Conservation (phyloP, 2,113 vertebrate genomes). For the Actenoides lindsayi region DNA sequence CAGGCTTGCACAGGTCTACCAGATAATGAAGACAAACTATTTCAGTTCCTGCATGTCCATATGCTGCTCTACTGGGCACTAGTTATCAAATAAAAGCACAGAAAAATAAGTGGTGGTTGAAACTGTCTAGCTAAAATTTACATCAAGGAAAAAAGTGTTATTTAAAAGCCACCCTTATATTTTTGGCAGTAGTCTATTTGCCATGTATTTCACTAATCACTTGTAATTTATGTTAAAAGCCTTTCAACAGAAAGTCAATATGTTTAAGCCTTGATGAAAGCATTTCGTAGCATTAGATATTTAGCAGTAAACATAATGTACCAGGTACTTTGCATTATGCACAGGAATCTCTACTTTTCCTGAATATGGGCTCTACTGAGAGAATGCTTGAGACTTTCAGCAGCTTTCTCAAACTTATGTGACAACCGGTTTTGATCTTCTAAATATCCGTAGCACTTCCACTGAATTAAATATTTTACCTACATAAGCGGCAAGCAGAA, state of each 20-base stretch:
- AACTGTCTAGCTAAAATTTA: conserved; percentile 68
- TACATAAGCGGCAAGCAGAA: conserved; percentile 24
- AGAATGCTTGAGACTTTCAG: not conserved
- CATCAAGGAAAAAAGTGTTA: conserved; percentile 1
- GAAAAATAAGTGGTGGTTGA: conserved; percentile 66
- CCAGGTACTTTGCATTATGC: not conserved
- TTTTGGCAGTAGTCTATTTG: conserved; percentile 31
- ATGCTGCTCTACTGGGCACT: conserved; percentile 66
- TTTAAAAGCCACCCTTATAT: conserved; percentile 38
- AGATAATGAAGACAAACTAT: conserved; percentile 85
- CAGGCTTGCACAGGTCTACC: conserved; percentile 78
- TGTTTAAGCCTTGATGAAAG: conserved; percentile 37
- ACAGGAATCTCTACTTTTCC: not conserved
- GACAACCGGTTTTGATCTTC: not conserved
- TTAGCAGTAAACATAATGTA: not conserved
- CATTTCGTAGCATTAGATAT: not conserved
- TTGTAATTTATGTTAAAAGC: conserved; percentile 73
- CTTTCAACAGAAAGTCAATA: conserved; percentile 73
- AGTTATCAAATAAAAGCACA: conserved; percentile 75
- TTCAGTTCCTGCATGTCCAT: conserved; percentile 85
- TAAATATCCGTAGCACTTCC: not conserved
- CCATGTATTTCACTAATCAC: conserved; percentile 43
- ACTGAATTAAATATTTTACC: not conserved
- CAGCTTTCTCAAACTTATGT: not conserved
- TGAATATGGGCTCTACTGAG: not conserved